Evolutionary conservation across 2,888 invertebrate species (phyloP), one percentile per base, ranked within the genome.

Genomic region (Myathropa florea): DNA sequence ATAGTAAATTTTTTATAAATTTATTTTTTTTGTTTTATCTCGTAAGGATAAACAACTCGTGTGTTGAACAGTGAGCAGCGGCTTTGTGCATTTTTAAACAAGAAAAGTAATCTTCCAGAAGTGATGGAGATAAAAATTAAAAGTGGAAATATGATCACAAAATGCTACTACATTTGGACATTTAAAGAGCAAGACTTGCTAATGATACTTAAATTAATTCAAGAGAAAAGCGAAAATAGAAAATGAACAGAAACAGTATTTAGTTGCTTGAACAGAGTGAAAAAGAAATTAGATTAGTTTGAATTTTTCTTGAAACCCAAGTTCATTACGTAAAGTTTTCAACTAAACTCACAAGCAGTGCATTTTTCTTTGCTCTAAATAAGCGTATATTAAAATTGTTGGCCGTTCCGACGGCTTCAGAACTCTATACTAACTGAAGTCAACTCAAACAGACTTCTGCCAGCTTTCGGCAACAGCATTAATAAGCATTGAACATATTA

Each of bases 81-180:
- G 23, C 61, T 65, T 68, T 83, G 83, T 79, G 68, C 79, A 79
- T 68, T 68, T 46, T 46, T 39, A 39, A 39, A n/a, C n/a, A n/a
- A 39, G 4, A 39, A 46, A n/a, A 6, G 18, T 46, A 46, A 18
- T 14, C 39, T n/a, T 39, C 14, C 39, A 18, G 18, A 18, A 33
- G 1, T 33, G 33, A 33, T 33, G 28, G 6, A 28, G 6, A 39
- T n/a, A 39, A 39, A 46, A 46, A n/a, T 2, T 46, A 1, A 18
- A 46, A 18, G 18, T 46, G 2, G 18, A 46, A 4, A 18, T 6
- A 6, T 7, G 9, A 46, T 46, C 18, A 46, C 46, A 46, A 46
- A 39, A n/a, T 39, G 18, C 7, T 18, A 18, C 7, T 18, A 18
- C 6, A 18, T 7, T 18, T 18, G 18, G 7, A 18, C 18, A 7